These are phyloP conservation scores for Dromococcyx pavoninus DNA, from an alignment of 2,797 vertebrate genomes.

Conservation along the genomic window DNA sequence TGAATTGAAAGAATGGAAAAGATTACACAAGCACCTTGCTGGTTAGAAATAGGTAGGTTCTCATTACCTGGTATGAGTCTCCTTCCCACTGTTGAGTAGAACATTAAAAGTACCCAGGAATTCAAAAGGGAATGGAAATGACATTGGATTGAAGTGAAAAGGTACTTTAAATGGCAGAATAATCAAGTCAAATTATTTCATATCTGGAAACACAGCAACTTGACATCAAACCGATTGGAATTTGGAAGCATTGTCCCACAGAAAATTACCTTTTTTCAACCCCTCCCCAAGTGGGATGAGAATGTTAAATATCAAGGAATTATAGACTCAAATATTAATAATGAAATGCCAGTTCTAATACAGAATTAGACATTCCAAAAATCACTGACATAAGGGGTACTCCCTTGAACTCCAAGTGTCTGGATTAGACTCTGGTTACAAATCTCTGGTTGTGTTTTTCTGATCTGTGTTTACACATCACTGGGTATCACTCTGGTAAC, in stretches of 20 bases:
- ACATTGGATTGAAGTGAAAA: not conserved
- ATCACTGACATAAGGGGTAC: not conserved
- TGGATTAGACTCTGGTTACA: not conserved
- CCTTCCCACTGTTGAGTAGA: not conserved
- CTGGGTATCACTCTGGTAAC: not conserved
- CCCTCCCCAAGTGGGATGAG: not conserved
- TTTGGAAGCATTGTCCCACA: not conserved
- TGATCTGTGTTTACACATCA: no score
- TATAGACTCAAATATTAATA: not conserved
- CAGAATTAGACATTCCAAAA: not conserved
- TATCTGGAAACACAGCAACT: not conserved
- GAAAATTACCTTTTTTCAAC: not conserved
- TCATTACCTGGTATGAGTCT: not conserved
- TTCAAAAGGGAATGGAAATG: not conserved
- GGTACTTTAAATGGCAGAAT: not conserved
- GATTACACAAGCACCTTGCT: not conserved
- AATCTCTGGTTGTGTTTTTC: not conserved
- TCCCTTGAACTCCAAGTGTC: not conserved
- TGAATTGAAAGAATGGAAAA: not conserved
- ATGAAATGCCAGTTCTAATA: not conserved
- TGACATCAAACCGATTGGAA: not conserved
- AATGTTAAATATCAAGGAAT: constrained; percentile 3
- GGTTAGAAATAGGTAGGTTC: not conserved
- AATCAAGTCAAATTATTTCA: not conserved
- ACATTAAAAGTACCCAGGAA: not conserved